Conservation (phyloP, 1,140 invertebrate species). For the Drosophila arizonae region DNA sequence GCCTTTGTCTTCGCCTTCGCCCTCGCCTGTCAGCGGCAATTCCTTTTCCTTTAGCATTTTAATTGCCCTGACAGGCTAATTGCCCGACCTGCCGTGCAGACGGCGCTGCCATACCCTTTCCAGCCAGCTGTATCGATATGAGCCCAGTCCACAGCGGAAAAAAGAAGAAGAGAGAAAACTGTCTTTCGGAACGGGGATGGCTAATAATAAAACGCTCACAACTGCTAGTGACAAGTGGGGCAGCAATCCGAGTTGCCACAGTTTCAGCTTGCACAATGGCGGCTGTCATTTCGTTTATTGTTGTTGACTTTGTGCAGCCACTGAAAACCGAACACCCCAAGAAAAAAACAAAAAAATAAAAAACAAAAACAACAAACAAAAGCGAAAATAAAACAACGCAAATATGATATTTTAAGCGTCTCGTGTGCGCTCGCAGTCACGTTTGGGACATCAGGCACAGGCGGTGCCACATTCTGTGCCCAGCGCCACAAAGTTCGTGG, state of each 20-base stretch:
- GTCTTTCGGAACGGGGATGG: not conserved
- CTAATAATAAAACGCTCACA: conserved; percentile 42
- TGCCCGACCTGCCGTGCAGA: not conserved
- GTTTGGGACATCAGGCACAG: conserved; percentile 72
- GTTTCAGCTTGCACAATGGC: conserved; percentile 11
- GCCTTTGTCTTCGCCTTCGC: not conserved
- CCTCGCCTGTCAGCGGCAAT: conserved; percentile 9
- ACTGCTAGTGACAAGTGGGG: conserved; percentile 41
- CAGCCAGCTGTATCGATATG: conserved; percentile 9
- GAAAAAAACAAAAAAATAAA: no score
- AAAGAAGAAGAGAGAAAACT: not conserved
- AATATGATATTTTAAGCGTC: conserved; percentile 43
- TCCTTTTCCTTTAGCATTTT: conserved; percentile 28
- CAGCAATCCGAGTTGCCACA: conserved; percentile 25
- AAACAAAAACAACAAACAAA: no score
- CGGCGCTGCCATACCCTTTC: not conserved
- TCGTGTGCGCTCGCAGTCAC: conserved; percentile 58
- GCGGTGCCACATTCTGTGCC: conserved; percentile 57
- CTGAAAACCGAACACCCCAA: not conserved
- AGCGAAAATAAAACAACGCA: not conserved
- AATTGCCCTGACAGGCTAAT: conserved; percentile 40
- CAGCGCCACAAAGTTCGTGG: conserved; percentile 45
- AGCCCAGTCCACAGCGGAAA: not conserved
- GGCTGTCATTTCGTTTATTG: conserved; percentile 61
- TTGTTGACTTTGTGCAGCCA: conserved; percentile 54